A percentile compares a stretch with the other conserved stretches of the same genome.
Conservation (phyloP, 2,113 vertebrate species). For the Melospiza georgiana region DNA sequence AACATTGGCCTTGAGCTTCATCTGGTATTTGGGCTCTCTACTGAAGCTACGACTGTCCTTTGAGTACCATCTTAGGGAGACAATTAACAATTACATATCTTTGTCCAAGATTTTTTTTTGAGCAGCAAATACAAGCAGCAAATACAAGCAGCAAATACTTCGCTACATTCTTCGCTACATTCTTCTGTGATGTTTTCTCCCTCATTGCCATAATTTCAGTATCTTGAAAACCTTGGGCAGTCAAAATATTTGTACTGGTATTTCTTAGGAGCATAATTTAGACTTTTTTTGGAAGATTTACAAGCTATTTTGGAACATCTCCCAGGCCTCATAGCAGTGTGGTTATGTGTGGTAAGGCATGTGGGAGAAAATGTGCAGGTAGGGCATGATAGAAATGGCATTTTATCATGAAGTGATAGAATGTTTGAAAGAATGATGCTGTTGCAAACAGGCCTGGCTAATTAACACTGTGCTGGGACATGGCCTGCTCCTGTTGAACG, state of each 20-base stretch:
- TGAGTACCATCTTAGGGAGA: neutral
- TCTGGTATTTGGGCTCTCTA: neutral
- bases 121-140: neutral
- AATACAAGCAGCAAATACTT: neutral
- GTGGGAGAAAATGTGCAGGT: neutral
- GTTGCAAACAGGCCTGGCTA: neutral
- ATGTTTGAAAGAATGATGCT: neutral
- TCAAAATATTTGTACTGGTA: neutral
- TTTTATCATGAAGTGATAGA: neutral
- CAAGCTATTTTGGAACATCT: neutral
- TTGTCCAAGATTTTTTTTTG: neutral
- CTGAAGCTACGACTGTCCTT: neutral
- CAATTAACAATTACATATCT: neutral
- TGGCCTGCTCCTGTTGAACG: neutral
- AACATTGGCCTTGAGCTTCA: neutral
- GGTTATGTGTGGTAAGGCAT: neutral
- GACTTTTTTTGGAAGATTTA: neutral
- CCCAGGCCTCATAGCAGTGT: neutral
- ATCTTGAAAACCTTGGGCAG: neutral
- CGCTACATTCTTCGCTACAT: neutral
- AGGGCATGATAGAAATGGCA: neutral
- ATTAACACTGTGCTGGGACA: accelerated
- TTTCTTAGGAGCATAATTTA: neutral
- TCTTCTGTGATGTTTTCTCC: neutral
- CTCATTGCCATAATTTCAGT: neutral